Percentiles rank a stretch among this genome's conserved stretches.
Conservation (phyloP, 2,888 invertebrate genomes). For the Morpho deidamia region DNA sequence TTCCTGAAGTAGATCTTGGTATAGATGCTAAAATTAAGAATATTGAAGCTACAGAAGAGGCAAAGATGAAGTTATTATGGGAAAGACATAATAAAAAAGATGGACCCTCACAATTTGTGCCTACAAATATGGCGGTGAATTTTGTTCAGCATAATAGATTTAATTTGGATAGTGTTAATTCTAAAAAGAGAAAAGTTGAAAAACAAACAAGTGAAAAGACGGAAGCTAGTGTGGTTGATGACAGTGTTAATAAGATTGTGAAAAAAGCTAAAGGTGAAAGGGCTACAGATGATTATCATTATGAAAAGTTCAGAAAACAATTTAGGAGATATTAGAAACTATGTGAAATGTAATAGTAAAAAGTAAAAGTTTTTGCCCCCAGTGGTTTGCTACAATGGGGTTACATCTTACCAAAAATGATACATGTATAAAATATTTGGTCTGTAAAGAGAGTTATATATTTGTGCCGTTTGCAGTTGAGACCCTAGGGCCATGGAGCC, state of each 20-base stretch:
- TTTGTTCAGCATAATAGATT: constrained; percentile 98
- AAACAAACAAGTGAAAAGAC: constrained; percentile 67
- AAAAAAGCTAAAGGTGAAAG: constrained; percentile 88
- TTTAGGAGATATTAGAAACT: constrained; percentile 84
- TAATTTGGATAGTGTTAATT: constrained; percentile 87
- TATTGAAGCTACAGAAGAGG: constrained; percentile 99
- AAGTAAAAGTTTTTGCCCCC: no score
- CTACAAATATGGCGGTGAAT: constrained; percentile 98
- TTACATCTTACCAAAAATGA: no score
- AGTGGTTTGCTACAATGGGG: no score
- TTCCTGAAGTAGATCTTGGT: constrained; percentile 99
- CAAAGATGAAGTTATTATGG: constrained; percentile 93
- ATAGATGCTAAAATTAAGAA: constrained; percentile 99
- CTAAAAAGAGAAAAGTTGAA: constrained; percentile 79
- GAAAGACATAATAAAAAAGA: constrained; percentile 95
- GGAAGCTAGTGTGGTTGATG: constrained; percentile 55
- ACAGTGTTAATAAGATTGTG: constrained; percentile 74
- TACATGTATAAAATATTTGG: no score
- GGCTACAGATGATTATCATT: constrained; percentile 98
- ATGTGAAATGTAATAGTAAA: background rate
- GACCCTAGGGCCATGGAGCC: no score
- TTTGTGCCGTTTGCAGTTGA: no score
- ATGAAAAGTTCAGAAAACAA: constrained; percentile 97
- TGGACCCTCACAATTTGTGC: constrained; percentile 96
- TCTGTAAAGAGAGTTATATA: no score